A percentile compares a stretch with the other conserved stretches of the same genome.
Conservation (phyloP, 2,113 vertebrate species). For the Heteronetta atricapilla region DNA sequence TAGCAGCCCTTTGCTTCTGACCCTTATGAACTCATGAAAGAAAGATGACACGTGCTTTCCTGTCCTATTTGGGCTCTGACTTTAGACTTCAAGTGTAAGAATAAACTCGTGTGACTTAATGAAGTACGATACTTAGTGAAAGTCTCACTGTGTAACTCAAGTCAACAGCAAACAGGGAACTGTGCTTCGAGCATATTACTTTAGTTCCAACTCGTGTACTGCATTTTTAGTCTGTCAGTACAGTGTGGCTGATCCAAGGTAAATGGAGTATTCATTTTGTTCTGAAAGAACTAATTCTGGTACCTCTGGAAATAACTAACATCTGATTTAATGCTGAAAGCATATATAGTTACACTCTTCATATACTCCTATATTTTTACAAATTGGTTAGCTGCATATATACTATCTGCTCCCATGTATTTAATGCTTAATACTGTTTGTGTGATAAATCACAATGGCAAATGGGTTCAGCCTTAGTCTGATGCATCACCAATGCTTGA, state of each 20-base stretch:
- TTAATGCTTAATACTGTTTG: neutral
- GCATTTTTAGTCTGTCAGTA: neutral
- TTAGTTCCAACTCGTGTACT: neutral
- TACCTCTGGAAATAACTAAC: neutral
- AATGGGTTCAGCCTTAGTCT: neutral
- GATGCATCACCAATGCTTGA: neutral
- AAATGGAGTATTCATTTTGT: neutral
- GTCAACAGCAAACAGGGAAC: neutral
- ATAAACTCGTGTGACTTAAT: neutral
- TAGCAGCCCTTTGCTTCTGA: neutral
- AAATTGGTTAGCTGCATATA: neutral
- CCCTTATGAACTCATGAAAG: neutral
- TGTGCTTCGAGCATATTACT: neutral
- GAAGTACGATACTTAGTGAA: neutral
- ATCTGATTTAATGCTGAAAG: neutral
- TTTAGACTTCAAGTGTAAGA: neutral
- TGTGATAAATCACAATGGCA: neutral
- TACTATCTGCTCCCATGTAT: neutral
- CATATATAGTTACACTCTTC: neutral
- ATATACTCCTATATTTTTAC: neutral
- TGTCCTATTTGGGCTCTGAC: neutral
- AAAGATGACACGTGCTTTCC: neutral
- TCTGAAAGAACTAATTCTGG: neutral
- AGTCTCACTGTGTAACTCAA: neutral
- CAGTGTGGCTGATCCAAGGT: neutral